phyloP scores from a whole-genome alignment of 64 coral and sea anemone genomes.

The Dendrophyllia cribrosa region DNA sequence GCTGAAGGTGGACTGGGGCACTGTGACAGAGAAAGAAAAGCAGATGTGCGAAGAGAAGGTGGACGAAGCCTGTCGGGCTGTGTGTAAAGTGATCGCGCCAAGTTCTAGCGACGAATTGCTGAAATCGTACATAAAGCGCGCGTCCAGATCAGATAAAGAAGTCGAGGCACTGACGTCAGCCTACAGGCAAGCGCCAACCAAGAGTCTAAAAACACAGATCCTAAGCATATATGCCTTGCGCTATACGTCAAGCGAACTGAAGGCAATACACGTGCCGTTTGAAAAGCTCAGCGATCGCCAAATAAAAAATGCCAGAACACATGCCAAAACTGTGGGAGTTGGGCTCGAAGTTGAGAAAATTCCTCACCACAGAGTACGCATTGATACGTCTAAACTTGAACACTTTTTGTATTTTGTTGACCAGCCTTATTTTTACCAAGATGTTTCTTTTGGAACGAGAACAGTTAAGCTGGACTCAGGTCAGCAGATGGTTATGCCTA shows the following conservation, averaged over 20 bases:
- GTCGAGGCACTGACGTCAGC: slow-evolving; percentile 16
- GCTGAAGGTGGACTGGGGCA: slow-evolving; percentile 54
- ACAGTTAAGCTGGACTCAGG: no score
- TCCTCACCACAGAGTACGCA: slow-evolving; percentile 35
- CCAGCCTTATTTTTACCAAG: slow-evolving; percentile 12
- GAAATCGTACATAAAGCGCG: slow-evolving; percentile 23
- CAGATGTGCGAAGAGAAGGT: slow-evolving; percentile 41
- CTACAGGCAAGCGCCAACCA: no score
- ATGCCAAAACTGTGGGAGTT: background rate
- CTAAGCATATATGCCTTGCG: slow-evolving; percentile 10
- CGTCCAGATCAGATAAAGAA: slow-evolving; percentile 16
- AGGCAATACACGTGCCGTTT: slow-evolving; percentile 9
- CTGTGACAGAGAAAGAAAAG: slow-evolving; percentile 54
- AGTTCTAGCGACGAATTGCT: slow-evolving; percentile 54
- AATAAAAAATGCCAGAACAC: slow-evolving; percentile 1
- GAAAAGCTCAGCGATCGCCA: slow-evolving; percentile 30
- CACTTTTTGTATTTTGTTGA: slow-evolving; percentile 24
- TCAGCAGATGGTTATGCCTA: no score
- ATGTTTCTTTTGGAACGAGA: no score
- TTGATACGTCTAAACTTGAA: slow-evolving; percentile 22
- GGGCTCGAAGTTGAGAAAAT: slow-evolving; percentile 30
- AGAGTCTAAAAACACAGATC: slow-evolving; percentile 24
- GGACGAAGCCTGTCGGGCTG: slow-evolving; percentile 51
- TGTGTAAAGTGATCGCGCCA: slow-evolving; percentile 72
- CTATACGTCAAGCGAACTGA: background rate